phyloP scores from a whole-genome alignment of 2,113 vertebrate genomes.

The Aegithalos caudatus region DNA sequence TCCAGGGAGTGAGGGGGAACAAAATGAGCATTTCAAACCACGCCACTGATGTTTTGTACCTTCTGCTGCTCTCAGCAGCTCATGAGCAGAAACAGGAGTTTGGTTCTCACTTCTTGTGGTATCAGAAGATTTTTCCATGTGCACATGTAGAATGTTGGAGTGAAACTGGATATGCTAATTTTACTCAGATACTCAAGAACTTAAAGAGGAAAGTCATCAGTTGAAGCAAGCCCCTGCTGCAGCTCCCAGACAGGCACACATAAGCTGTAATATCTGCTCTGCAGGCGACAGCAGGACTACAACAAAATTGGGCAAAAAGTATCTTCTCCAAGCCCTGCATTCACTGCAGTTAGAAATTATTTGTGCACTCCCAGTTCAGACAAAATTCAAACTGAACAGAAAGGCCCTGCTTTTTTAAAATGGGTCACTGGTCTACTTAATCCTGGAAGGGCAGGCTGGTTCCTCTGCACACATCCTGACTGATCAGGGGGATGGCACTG shows the following conservation, averaged over 20 bases:
- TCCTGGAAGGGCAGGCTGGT: neutral
- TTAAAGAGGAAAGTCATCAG: neutral
- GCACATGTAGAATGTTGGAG: neutral
- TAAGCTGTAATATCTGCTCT: neutral
- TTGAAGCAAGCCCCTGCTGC: neutral
- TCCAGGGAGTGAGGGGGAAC: neutral
- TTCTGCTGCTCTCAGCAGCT: neutral
- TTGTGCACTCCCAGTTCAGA: neutral
- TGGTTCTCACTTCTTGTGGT: fast-evolving
- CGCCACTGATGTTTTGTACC: neutral
- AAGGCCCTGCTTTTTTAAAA: neutral
- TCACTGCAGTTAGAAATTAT: neutral
- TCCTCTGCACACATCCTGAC: neutral
- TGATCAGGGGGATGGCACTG: neutral
- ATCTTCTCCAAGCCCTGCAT: neutral
- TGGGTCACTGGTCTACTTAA: neutral
- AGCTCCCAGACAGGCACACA: neutral
- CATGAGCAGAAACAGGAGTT: neutral
- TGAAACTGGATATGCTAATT: neutral
- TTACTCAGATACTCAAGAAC: neutral
- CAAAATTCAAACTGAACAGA: neutral
- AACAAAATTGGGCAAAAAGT: neutral
- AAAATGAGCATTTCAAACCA: neutral
- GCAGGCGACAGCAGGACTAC: neutral
- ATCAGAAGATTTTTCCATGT: neutral